Evolutionary conservation across 2,797 vertebrate species (phyloP).

Genomic region (Diglossa cyanea): DNA sequence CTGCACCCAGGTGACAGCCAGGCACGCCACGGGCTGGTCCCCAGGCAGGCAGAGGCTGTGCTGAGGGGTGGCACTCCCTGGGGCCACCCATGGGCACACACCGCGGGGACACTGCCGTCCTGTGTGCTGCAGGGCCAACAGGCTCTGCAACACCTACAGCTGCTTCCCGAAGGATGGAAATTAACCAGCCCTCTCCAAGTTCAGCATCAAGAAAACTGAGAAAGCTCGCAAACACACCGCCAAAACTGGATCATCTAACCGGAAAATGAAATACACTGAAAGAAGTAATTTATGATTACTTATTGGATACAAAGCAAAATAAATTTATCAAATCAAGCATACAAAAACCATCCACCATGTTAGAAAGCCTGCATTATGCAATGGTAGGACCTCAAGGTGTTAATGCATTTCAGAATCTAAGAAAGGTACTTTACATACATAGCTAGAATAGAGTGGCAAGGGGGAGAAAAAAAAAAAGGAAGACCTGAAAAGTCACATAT

Average conservation of each 20-base stretch:
- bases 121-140: neutral
- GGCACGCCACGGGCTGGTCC: too few relatives aligned
- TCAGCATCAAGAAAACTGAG: neutral
- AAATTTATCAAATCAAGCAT: neutral
- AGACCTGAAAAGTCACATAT: neutral
- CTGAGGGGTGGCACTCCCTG: too few relatives aligned
- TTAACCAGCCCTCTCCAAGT: neutral
- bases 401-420: neutral
- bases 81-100: too few relatives aligned
- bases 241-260: neutral
- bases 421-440: neutral
- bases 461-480: neutral
- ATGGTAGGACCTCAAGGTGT: neutral
- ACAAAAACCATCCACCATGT: neutral
- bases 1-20: too few relatives aligned
- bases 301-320: neutral
- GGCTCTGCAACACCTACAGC: neutral
- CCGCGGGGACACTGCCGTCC: fast-evolving
- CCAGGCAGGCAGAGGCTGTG: too few relatives aligned
- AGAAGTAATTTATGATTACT: neutral
- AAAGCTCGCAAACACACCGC: neutral
- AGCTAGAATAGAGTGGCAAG: neutral
- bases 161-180: neutral
- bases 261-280: neutral
- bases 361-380: neutral